Evolutionary conservation across 2,888 invertebrate species (phyloP), one percentile per base, ranked within the genome.

Genomic region (Eupithecia tripunctaria): DNA sequence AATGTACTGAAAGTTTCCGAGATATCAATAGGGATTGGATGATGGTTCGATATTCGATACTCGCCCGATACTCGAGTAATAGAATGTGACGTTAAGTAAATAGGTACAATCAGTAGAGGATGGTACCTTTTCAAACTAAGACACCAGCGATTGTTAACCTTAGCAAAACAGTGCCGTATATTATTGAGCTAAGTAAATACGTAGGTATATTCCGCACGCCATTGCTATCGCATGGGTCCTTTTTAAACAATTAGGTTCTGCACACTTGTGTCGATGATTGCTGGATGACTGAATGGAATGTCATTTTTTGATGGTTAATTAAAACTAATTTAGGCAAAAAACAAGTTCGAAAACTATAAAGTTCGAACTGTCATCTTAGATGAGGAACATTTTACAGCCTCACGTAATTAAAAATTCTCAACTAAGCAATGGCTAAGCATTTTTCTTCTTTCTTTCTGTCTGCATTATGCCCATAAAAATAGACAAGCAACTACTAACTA

Each of bases 1-100:
- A 70, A 69, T 73, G 65, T 71, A 70, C 70, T 64, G 73, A 67
- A 73, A 76, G 67, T 76, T 73, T 73, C 67, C 43, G 69, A 71
- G 51, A 71, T 68, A 64, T 69, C 71, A 73, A 73, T 73, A 64
- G 72, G 60, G 71, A 69, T 69, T 38, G 68, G 64, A 67, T 70
- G 65, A 41, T 56, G 63, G 67, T 64, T 21, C 36, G 38, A 64
- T 38, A 64, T 56, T 66, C 25, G 62, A 36, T 67, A 67, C 70
- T 67, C 10, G 51, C 21, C 51, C 51, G 51, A 51, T 51, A 56
- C 56, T 56, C 14, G 27, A 29, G 25, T 70, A 70, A 68, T 70
- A 32, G 67, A 59, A 64, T 43, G 65, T 63, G 25, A 47, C 56
- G 63, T 27, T 63, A 60, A 41, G 60, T 68, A 21, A 21, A 32